These are phyloP conservation scores for Corydoras maculifer DNA, from an alignment of 2,113 vertebrate genomes.

Conservation along the genomic window DNA sequence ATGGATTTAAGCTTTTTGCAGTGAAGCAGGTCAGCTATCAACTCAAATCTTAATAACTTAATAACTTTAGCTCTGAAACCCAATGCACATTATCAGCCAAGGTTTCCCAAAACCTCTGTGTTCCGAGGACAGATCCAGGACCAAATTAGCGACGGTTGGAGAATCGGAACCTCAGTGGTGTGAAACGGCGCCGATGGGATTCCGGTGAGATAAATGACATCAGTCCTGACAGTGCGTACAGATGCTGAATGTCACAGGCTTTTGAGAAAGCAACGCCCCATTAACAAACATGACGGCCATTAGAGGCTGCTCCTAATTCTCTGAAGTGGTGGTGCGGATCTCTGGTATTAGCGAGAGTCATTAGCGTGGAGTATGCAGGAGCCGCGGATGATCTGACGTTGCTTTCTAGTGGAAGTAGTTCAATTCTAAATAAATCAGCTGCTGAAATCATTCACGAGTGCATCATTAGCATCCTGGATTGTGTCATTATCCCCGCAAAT, in stretches of 20 bases:
- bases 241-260: background rate
- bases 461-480: background rate
- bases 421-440: slow-evolving; percentile 12
- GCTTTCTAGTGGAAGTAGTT: slow-evolving; percentile 3
- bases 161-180: background rate
- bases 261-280: background rate
- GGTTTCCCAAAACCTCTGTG: too few relatives aligned
- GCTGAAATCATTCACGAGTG: slow-evolving; percentile 3
- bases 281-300: background rate
- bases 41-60: too few relatives aligned
- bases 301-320: background rate
- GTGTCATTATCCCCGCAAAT: slow-evolving; percentile 8
- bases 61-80: too few relatives aligned
- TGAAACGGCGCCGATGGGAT: background rate
- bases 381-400: background rate
- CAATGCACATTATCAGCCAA: too few relatives aligned
- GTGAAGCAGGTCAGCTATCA: too few relatives aligned
- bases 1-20: too few relatives aligned
- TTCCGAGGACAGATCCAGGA: too few relatives aligned
- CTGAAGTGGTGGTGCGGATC: background rate
- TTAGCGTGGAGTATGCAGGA: slow-evolving; percentile 1
- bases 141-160: background rate
- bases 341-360: slow-evolving; percentile 7
- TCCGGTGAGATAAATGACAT: slow-evolving; percentile 18
- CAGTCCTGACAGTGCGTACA: background rate